Evolutionary conservation across 2,797 vertebrate species (phyloP).

Genomic region (Acrossocheilus fasciatus): DNA sequence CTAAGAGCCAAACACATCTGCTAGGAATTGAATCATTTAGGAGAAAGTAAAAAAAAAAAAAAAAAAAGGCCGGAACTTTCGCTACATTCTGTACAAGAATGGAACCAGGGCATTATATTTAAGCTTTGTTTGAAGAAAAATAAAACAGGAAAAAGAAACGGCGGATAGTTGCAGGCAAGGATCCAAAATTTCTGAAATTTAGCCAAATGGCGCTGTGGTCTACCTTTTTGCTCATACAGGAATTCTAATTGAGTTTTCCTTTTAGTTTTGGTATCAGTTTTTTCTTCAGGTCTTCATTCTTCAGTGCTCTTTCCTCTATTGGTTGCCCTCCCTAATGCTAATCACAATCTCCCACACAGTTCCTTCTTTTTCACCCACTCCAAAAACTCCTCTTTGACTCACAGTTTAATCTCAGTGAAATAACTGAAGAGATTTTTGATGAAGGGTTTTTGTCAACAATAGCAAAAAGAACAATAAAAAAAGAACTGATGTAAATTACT

Average conservation of each 20-base stretch:
- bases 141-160: too few species aligned
- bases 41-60: background rate
- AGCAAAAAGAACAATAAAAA: background rate
- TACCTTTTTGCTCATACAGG: background rate
- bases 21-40: background rate
- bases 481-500: background rate
- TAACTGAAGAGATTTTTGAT: background rate
- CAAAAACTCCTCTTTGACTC: slow-evolving; percentile 32
- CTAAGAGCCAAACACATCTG: background rate
- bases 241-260: background rate
- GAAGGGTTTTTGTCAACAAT: background rate
- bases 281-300: background rate
- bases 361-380: background rate
- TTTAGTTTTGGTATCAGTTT: background rate
- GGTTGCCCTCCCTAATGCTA: background rate
- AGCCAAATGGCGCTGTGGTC: background rate
- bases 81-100: background rate
- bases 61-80: background rate
- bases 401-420: slow-evolving; percentile 11
- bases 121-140: background rate
- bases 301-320: background rate
- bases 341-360: slow-evolving; percentile 1
- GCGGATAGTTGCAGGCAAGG: background rate
- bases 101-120: background rate
- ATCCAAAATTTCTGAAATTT: background rate